Conservation (phyloP, 2,888 invertebrate species). For the Lysandra coridon region DNA sequence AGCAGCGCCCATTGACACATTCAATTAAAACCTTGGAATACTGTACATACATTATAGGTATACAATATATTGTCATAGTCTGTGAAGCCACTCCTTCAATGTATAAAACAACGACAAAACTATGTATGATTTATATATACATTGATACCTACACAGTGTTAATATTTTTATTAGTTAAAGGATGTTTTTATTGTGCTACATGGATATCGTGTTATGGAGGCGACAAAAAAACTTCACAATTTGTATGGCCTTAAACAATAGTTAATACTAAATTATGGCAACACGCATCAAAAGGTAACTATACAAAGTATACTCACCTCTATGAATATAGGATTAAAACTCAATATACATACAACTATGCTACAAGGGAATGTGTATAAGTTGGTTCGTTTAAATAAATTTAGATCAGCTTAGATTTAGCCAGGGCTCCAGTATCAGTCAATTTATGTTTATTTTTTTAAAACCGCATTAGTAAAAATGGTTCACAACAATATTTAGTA, state of each 20-base stretch:
- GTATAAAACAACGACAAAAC: too few species aligned
- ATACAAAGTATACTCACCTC: slow-evolving; percentile 54
- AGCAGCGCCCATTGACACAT: too few species aligned
- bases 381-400: slow-evolving; percentile 30
- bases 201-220: slow-evolving; percentile 43
- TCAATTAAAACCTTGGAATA: too few species aligned
- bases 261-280: slow-evolving; percentile 71
- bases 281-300: slow-evolving; percentile 74
- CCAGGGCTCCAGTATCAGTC: slow-evolving; percentile 10
- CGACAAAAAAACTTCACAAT: slow-evolving; percentile 24
- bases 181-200: slow-evolving; percentile 30
- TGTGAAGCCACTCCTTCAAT: too few species aligned
- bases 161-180: neutral
- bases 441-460: neutral
- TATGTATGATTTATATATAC: too few species aligned
- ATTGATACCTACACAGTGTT: too few species aligned
- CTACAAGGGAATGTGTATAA: slow-evolving; percentile 63
- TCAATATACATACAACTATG: slow-evolving; percentile 61
- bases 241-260: slow-evolving; percentile 32
- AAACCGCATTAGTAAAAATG: neutral
- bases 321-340: slow-evolving; percentile 54
- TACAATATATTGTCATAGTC: too few species aligned
- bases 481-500: neutral
- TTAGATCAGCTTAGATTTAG: slow-evolving; percentile 19
- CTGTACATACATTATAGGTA: too few species aligned